phyloP scores from a whole-genome alignment of 2,797 vertebrate species.

The Halcyon leucocephala region DNA sequence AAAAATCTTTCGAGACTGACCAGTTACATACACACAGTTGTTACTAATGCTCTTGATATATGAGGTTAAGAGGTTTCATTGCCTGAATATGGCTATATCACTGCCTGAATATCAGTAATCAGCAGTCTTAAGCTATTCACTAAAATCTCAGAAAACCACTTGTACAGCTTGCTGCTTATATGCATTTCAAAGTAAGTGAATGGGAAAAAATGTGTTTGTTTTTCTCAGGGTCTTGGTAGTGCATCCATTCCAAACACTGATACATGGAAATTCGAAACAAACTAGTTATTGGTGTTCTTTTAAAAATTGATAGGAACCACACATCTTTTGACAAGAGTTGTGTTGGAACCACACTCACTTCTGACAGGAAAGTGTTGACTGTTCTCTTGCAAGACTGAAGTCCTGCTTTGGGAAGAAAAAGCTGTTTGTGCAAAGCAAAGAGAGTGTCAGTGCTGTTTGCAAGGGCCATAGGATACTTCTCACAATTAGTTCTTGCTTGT shows the following conservation, averaged over 20 bases:
- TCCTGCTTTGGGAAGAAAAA: not conserved
- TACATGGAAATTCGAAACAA: not conserved
- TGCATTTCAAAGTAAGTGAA: not conserved
- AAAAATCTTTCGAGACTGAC: not conserved
- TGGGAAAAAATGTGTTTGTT: not conserved
- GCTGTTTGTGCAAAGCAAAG: not conserved
- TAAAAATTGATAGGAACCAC: not conserved
- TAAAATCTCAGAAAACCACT: not conserved
- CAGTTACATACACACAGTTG: not conserved
- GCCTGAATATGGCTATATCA: not conserved
- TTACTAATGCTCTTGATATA: not conserved
- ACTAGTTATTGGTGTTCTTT: not conserved
- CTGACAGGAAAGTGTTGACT: not conserved
- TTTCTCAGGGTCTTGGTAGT: not conserved
- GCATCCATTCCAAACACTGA: not conserved
- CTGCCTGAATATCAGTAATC: not conserved
- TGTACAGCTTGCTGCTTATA: not conserved
- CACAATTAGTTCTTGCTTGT: not conserved
- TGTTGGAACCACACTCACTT: not conserved
- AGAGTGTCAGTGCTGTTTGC: not conserved
- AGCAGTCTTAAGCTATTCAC: not conserved
- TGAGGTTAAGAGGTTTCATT: not conserved
- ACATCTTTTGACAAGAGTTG: not conserved
- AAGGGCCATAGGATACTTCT: not conserved
- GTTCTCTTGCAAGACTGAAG: not conserved